These are phyloP conservation scores for Zosterops pallidus DNA, from an alignment of 2,113 vertebrate genomes.

Conservation along the genomic window DNA sequence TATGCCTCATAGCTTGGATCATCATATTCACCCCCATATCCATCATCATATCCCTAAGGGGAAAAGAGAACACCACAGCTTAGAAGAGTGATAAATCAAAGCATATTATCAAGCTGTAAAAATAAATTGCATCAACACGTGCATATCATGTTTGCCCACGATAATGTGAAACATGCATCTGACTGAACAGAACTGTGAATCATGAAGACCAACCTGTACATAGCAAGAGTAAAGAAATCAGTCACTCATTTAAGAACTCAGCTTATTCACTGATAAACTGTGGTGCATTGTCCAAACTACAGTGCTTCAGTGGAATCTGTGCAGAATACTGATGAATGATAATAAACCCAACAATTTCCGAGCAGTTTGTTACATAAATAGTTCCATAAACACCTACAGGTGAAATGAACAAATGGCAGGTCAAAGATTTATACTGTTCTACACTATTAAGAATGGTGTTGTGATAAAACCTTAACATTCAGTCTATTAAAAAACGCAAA, in stretches of 20 bases:
- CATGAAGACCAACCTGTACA: not conserved
- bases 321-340: slow-evolving; percentile 56
- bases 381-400: slow-evolving; percentile 8
- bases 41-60: slow-evolving; percentile 90
- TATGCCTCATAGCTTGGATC: slow-evolving; percentile 91
- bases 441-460: not conserved
- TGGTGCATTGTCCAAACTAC: not conserved
- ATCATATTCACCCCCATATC: slow-evolving; percentile 93
- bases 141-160: not conserved
- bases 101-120: not conserved
- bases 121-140: not conserved
- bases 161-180: not conserved
- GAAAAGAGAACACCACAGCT: not conserved
- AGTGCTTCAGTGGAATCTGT: not conserved
- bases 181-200: not conserved
- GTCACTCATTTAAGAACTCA: slow-evolving; percentile 50
- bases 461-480: not conserved
- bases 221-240: not conserved
- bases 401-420: slow-evolving; percentile 15
- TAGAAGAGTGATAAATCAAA: slow-evolving; percentile 4
- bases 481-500: not conserved
- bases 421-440: not conserved
- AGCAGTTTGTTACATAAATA: slow-evolving; percentile 52
- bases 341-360: slow-evolving; percentile 42
- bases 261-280: slow-evolving; percentile 38